Evolutionary conservation across 2,113 vertebrate genomes (phyloP).

Genomic region (Forbesichthys papilliferus): DNA sequence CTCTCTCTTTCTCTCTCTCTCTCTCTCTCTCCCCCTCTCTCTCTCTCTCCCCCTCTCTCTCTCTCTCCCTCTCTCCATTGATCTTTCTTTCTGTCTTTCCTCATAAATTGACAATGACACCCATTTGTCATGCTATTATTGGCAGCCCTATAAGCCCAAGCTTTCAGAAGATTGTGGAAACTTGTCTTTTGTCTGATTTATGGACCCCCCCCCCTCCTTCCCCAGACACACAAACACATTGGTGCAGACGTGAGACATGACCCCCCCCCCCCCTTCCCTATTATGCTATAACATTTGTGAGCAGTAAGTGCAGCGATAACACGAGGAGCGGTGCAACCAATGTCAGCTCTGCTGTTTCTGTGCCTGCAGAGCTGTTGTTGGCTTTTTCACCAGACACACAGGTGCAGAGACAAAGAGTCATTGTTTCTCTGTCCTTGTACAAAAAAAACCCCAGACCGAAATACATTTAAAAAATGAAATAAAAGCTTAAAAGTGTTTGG

Average conservation of each 20-base stretch:
- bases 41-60: slow-evolving; percentile 33
- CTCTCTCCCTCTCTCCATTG: slow-evolving; percentile 12
- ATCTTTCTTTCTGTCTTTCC: slow-evolving; percentile 1
- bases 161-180: slow-evolving; percentile 28
- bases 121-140: slow-evolving; percentile 52
- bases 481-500: slow-evolving; percentile 35
- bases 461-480: too few relatives aligned
- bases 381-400: slow-evolving; percentile 58
- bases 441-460: slow-evolving; percentile 18
- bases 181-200: slow-evolving; percentile 57
- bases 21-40: neutral
- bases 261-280: slow-evolving; percentile 11
- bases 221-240: too few relatives aligned
- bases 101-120: slow-evolving; percentile 43
- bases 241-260: slow-evolving; percentile 50
- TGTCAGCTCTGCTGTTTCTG: slow-evolving; percentile 55
- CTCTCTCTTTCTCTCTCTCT: slow-evolving; percentile 39
- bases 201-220: too few relatives aligned
- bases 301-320: slow-evolving; percentile 66
- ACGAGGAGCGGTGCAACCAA: slow-evolving; percentile 65
- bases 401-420: slow-evolving; percentile 64
- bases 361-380: slow-evolving; percentile 55
- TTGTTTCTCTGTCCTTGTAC: slow-evolving; percentile 54
- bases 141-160: slow-evolving; percentile 48
- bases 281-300: slow-evolving; percentile 42